A percentile compares a stretch with the other conserved stretches of the same genome.
phyloP scores from a whole-genome alignment of 2,888 invertebrate species.

The Stictocephala bisonia region DNA sequence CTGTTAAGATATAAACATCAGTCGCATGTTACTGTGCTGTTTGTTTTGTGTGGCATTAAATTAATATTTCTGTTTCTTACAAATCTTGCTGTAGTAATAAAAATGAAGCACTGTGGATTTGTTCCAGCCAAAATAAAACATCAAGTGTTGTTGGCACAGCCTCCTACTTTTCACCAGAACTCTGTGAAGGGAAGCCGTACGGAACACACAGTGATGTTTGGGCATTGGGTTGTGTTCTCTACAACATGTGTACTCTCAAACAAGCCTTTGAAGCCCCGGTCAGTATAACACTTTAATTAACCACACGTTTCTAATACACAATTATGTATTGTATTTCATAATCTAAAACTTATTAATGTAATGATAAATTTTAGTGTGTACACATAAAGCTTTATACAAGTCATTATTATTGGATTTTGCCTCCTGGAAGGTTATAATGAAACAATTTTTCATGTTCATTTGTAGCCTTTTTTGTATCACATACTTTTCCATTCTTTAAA shows the following conservation, averaged over 20 bases:
- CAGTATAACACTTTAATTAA: constrained; percentile 61
- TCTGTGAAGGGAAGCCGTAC: constrained; percentile 81
- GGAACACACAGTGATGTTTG: constrained; percentile 87
- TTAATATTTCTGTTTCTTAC: too few relatives aligned
- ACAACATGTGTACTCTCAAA: constrained; percentile 81
- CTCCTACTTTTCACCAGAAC: constrained; percentile 87
- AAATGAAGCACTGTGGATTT: too few relatives aligned
- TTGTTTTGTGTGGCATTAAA: too few relatives aligned
- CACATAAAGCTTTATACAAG: too few relatives aligned
- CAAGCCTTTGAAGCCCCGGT: constrained; percentile 80
- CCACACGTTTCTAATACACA: not conserved
- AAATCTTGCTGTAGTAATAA: too few relatives aligned
- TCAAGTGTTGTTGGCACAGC: constrained; percentile 81
- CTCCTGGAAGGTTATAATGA: not conserved
- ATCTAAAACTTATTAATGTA: too few relatives aligned
- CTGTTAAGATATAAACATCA: too few relatives aligned
- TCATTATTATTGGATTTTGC: too few relatives aligned
- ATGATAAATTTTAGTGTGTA: too few relatives aligned
- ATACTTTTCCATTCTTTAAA: too few relatives aligned
- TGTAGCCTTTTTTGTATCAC: too few relatives aligned
- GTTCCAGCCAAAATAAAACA: constrained; percentile 70
- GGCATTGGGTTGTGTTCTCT: constrained; percentile 87
- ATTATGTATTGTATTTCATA: not conserved
- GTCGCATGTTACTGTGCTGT: too few relatives aligned
- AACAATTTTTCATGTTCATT: not conserved